These are phyloP conservation scores for Pangasius krempfi DNA, from an alignment of 2,797 vertebrate genomes.

Conservation along the genomic window DNA sequence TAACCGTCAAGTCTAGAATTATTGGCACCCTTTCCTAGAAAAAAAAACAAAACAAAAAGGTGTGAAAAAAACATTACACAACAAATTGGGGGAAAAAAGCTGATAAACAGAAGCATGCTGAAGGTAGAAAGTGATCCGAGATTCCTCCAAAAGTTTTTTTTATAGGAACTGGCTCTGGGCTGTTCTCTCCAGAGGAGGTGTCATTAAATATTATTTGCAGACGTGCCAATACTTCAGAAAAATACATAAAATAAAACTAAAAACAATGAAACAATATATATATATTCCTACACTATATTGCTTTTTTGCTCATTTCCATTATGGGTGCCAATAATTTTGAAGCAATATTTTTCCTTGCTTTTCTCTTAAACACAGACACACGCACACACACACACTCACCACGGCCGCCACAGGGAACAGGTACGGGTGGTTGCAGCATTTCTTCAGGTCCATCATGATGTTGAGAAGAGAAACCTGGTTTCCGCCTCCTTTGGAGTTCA, in stretches of 20 bases:
- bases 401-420: constrained; percentile 95
- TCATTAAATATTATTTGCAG: not conserved
- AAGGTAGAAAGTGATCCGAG: not conserved
- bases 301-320: not conserved
- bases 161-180: not conserved
- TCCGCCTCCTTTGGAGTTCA: constrained; percentile 97
- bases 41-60: not conserved
- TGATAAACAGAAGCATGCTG: not conserved
- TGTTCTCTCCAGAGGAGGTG: too few species aligned
- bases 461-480: constrained; percentile 98
- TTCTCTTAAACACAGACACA: not conserved
- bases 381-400: constrained; percentile 72
- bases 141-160: not conserved
- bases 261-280: not conserved
- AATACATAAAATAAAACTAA: not conserved
- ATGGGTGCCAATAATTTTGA: not conserved
- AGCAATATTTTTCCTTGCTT: not conserved
- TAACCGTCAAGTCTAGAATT: not conserved
- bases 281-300: not conserved
- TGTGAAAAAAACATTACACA: not conserved
- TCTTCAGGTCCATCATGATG: constrained; percentile 99
- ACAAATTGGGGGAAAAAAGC: not conserved
- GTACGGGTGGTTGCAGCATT: constrained; percentile 98
- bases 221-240: not conserved
- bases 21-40: not conserved